Percentiles rank a stretch among this genome's conserved stretches.
These are phyloP conservation scores for Xenopus borealis DNA, from an alignment of 2,113 vertebrate genomes.

Conservation along the genomic window DNA sequence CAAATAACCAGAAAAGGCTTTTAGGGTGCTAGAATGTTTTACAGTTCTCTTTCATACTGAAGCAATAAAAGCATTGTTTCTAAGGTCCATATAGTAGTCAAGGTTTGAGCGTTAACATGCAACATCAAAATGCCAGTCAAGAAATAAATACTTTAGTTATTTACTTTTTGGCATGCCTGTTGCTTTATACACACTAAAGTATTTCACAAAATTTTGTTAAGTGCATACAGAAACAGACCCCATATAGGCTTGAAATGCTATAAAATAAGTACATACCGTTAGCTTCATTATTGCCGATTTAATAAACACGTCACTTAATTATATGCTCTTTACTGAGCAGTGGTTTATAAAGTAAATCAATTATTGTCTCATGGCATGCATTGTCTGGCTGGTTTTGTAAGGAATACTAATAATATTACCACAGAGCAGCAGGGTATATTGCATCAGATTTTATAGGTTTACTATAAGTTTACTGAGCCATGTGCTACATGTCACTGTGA, in stretches of 20 bases:
- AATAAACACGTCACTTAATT: conserved; percentile 47
- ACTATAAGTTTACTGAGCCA: conserved; percentile 42
- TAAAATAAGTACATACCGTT: conserved; percentile 40
- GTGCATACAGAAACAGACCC: conserved; percentile 32
- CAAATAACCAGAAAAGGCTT: too few relatives aligned
- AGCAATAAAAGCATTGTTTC: too few relatives aligned
- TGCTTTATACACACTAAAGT: conserved; percentile 15
- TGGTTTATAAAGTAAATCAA: conserved; percentile 44
- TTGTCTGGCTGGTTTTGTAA: conserved; percentile 31
- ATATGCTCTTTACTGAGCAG: conserved; percentile 37
- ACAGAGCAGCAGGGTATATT: conserved; percentile 37
- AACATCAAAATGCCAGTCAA: too few relatives aligned
- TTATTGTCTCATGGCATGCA: conserved; percentile 41
- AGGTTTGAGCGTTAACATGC: too few relatives aligned
- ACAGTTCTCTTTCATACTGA: too few relatives aligned
- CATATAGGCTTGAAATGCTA: conserved; percentile 38
- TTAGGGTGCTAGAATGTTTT: too few relatives aligned
- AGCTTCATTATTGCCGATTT: conserved; percentile 36
- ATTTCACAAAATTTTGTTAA: conserved; percentile 21
- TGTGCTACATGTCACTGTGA: conserved; percentile 38
- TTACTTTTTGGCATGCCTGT: neutral
- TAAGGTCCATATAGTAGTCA: too few relatives aligned
- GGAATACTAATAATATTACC: conserved; percentile 36
- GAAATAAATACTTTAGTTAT: neutral
- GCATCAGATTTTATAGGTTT: conserved; percentile 40